Percentiles rank a stretch among this genome's conserved stretches.
Evolutionary conservation across 1,140 invertebrate species (phyloP).

Genomic region (Heliconius melpomene): DNA sequence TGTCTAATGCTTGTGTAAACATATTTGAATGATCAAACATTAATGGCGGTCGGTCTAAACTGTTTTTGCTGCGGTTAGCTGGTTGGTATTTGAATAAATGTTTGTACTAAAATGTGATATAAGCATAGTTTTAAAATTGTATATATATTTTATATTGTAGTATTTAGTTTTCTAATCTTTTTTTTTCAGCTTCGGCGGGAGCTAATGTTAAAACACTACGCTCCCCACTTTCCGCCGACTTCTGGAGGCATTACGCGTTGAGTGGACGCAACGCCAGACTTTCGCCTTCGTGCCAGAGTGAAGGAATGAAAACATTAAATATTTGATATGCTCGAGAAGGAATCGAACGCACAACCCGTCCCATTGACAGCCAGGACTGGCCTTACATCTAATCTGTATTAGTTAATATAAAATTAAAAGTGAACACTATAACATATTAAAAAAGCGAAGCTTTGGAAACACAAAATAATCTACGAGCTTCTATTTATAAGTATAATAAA

Average conservation of each 20-base stretch:
- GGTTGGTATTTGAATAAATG: constrained; percentile 22
- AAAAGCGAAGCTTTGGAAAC: neutral
- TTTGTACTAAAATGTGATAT: neutral
- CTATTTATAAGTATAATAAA: constrained; percentile 11
- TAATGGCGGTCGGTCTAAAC: constrained; percentile 24
- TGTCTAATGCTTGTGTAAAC: constrained; percentile 38
- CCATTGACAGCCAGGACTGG: too few species aligned
- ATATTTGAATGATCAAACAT: constrained; percentile 39
- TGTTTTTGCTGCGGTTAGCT: constrained; percentile 21
- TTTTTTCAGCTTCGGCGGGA: neutral
- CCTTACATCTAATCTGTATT: too few species aligned
- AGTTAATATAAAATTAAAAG: neutral
- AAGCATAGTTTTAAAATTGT: neutral
- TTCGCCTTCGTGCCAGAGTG: too few species aligned
- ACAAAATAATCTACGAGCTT: neutral
- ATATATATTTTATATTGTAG: neutral
- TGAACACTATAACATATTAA: neutral
- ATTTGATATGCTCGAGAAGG: too few species aligned
- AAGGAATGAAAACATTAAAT: too few species aligned
- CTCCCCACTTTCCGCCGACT: too few species aligned
- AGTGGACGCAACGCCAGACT: too few species aligned
- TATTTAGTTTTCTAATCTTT: neutral
- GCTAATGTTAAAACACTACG: too few species aligned
- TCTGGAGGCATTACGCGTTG: too few species aligned
- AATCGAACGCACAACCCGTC: too few species aligned